Base-by-base conservation (phyloP, 2,888 invertebrate genomes). In the Diogma glabrata region DNA sequence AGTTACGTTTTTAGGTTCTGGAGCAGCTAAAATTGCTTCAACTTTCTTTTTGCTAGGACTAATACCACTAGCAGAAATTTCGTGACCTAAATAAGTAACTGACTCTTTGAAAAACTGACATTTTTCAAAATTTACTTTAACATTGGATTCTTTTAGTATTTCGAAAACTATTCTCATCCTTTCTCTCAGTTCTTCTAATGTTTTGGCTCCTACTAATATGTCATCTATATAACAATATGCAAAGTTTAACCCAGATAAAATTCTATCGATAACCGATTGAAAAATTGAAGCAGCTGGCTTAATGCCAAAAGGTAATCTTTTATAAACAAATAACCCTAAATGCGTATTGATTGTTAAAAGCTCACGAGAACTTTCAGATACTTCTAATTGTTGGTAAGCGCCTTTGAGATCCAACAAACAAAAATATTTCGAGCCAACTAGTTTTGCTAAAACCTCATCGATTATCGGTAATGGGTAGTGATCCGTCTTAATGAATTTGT, bases 1-100 rank as follows among this genome's bases (percentile, higher is more conserved):
- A 5, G 36, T 17, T 17, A 36, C 36, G 38, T 38, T 49, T 20
- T 4, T 24, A 10, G 49, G 49, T 12, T 22, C n/a, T 19, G 23
- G 38, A 36, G 24, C 40, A 12, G 36, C 49, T 9, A 24, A 12
- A 23, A 49, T 49, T n/a, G 49, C 36, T 38, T 24, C 38, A 9
- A 49, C 16, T 12, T 49, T 38, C 16, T 49, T 26, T 7, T 20
- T 12, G n/a, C 19, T 38, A n/a, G 23, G 38, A 14, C 14, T 3
- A 12, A 49, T 16, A 19, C 16, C 24, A 10, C 4, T 10, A 14
- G 7, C 6, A 12, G 22, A 20, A 19, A 49, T 16, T 38, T 33
- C 38, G n/a, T n/a, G n/a, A n/a, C n/a, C n/a, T n/a, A n/a, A n/a
- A n/a, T n/a, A n/a, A n/a, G n/a, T n/a, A n/a, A n/a, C n/a, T n/a